Percentiles rank a stretch among this genome's conserved stretches.
phyloP scores from a whole-genome alignment of 2,888 invertebrate genomes.

The Anthoptus insignis region DNA sequence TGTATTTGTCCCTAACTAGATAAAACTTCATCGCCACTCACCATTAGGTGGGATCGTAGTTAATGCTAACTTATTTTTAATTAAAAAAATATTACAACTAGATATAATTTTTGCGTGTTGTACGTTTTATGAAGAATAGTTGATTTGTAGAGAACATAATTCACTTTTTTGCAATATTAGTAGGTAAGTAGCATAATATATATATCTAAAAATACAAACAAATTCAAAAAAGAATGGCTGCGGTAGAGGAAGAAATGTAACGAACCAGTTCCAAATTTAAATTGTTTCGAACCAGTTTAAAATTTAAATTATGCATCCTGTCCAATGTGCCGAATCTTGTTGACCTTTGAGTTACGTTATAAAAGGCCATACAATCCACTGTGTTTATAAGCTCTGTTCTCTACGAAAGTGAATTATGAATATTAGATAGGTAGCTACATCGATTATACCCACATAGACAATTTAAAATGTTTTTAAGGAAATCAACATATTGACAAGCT shows the following conservation, averaged over 20 bases:
- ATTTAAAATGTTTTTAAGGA: no score
- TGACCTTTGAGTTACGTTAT: conserved; percentile 18
- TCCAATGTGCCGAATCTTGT: conserved; percentile 22
- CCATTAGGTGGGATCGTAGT: no score
- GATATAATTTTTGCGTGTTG: background rate
- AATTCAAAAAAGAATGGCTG: no score
- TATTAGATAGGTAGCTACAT: conserved; percentile 35
- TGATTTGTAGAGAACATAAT: no score
- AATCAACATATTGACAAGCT: no score
- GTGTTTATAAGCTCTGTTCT: background rate
- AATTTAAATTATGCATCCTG: conserved; percentile 3
- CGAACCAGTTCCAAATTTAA: conserved; percentile 2
- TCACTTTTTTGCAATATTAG: no score
- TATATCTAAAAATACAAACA: no score
- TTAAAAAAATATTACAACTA: background rate
- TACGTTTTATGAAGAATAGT: background rate
- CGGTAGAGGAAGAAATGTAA: background rate
- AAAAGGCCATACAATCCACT: background rate
- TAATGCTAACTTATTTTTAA: no score
- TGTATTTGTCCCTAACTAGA: no score
- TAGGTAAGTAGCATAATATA: no score
- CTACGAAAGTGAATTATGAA: background rate
- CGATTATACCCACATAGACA: no score
- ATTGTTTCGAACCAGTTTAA: conserved; percentile 4
- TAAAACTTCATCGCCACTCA: no score